Conservation (phyloP, 2,888 invertebrate genomes). For the Morinoia aosen region DNA sequence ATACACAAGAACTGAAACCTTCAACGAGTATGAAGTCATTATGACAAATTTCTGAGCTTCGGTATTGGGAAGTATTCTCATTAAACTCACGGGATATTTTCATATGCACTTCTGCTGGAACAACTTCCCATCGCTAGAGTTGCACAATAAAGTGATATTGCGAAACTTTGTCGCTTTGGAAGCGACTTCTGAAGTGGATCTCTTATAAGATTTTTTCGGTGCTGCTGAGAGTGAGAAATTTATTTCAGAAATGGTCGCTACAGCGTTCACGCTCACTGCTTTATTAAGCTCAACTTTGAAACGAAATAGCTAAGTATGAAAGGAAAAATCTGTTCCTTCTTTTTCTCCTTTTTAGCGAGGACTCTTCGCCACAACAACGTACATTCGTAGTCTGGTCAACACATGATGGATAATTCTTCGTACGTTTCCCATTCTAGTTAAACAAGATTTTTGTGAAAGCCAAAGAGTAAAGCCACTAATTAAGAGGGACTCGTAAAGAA, state of each 20-base stretch:
- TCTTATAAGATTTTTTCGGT: neutral
- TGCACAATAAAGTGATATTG: constrained; percentile 28
- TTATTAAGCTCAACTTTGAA: neutral
- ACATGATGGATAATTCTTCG: too few relatives aligned
- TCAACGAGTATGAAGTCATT: neutral
- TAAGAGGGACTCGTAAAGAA: too few relatives aligned
- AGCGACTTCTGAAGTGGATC: constrained; percentile 8
- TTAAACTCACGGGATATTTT: constrained; percentile 16
- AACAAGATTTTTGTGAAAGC: too few relatives aligned
- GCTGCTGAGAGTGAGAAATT: neutral
- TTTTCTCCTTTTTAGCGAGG: neutral
- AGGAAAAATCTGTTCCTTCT: neutral
- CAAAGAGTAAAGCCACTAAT: too few relatives aligned
- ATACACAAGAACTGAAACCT: neutral
- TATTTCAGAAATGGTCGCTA: neutral
- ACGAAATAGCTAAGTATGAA: neutral
- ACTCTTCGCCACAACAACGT: neutral
- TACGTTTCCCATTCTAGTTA: too few relatives aligned
- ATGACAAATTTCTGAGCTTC: neutral
- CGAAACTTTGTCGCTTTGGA: constrained; percentile 21
- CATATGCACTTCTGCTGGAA: neutral
- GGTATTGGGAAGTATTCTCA: neutral
- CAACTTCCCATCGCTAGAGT: constrained; percentile 16
- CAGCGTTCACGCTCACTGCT: neutral
- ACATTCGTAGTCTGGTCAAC: neutral